Conservation (phyloP, 2,113 vertebrate species). For the Sakesphorus luctuosus region DNA sequence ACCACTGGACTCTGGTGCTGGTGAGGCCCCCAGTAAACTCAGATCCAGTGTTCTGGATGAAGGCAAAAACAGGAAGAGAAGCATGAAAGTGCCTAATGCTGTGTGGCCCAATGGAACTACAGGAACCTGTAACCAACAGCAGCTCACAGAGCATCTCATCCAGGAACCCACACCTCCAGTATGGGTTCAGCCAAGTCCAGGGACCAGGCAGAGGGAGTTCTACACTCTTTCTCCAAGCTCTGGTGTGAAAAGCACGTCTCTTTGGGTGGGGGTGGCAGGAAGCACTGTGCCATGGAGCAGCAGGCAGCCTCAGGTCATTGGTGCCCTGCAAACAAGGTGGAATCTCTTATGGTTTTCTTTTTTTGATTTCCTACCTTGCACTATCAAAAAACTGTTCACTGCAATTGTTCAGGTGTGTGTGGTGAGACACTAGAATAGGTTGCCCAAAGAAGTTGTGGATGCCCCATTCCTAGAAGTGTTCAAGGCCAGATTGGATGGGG, state of each 20-base stretch:
- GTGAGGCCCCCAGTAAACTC: background rate
- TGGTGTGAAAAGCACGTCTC: background rate
- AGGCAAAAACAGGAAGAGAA: background rate
- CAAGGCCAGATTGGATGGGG: background rate
- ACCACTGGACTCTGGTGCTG: background rate
- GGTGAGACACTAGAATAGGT: background rate
- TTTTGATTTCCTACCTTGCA: background rate
- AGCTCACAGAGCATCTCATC: background rate
- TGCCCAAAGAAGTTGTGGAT: background rate
- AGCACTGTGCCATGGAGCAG: background rate
- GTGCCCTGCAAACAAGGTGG: background rate
- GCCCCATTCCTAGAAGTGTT: background rate
- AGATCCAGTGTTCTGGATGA: background rate
- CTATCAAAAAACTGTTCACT: background rate
- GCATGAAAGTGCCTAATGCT: background rate
- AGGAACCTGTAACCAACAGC: background rate
- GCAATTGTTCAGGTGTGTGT: background rate
- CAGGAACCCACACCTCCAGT: background rate
- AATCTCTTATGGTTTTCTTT: background rate
- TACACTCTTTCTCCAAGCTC: background rate
- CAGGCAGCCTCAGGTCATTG: background rate
- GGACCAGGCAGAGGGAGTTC: rapidly evolving
- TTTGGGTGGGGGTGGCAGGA: background rate
- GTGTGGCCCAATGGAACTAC: background rate
- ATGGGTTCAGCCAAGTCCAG: rapidly evolving